phyloP scores from a whole-genome alignment of 2,113 vertebrate species.

The Vidua chalybeata region DNA sequence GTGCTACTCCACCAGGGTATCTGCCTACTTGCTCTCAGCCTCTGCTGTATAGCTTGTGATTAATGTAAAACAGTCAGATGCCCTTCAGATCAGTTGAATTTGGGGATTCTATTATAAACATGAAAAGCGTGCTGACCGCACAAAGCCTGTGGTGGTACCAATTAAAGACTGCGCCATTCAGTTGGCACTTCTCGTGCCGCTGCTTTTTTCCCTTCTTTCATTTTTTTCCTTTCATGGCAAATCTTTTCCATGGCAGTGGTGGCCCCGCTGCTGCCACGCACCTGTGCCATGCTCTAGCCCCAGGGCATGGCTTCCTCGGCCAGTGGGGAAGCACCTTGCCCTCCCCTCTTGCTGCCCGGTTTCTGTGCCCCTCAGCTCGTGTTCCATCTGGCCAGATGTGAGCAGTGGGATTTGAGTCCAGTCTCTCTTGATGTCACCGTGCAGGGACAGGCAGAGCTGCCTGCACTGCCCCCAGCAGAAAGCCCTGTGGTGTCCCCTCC shows the following conservation, averaged over 20 bases:
- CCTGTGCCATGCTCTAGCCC: neutral
- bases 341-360: neutral
- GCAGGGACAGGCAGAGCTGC: neutral
- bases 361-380: neutral
- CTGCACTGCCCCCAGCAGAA: neutral
- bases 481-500: neutral
- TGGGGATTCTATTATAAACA: constrained; percentile 57
- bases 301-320: neutral
- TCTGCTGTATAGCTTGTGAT: constrained; percentile 64
- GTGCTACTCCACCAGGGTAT: constrained; percentile 60
- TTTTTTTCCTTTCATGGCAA: neutral
- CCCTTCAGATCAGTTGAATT: constrained; percentile 59
- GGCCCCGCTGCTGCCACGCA: neutral
- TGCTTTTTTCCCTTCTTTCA: neutral
- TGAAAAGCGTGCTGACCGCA: constrained; percentile 18
- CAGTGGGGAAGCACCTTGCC: neutral
- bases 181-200: neutral
- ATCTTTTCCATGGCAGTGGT: neutral
- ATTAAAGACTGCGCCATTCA: constrained; percentile 46
- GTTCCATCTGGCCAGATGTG: neutral
- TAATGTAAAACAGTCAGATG: constrained; percentile 65
- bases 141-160: constrained; percentile 57
- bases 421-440: rapidly evolving
- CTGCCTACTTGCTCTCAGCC: constrained; percentile 64
- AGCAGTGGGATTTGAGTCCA: neutral